Percentiles rank a stretch among this genome's conserved stretches.
phyloP scores from a whole-genome alignment of 1,140 invertebrate genomes.

The Drosophila lowei region DNA sequence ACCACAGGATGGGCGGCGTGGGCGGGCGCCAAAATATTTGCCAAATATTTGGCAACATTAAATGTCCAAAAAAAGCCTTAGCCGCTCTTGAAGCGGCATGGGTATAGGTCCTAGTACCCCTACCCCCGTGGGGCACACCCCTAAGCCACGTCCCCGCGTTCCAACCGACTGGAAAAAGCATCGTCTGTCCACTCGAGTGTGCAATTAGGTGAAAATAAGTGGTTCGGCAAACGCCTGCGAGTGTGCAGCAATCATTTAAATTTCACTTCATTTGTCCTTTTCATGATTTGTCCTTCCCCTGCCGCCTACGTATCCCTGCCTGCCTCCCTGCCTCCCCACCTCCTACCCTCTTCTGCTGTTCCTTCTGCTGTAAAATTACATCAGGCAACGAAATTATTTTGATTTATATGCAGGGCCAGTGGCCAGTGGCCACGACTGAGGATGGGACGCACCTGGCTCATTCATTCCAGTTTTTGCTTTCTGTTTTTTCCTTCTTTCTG shows the following conservation, averaged over 20 bases:
- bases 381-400: slow-evolving; percentile 77
- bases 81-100: background rate
- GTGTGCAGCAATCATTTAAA: slow-evolving; percentile 81
- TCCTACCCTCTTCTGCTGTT: too few relatives aligned
- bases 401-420: slow-evolving; percentile 73
- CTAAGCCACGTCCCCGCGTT: background rate
- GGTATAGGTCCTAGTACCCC: background rate
- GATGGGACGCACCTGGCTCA: slow-evolving; percentile 32
- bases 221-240: slow-evolving; percentile 76
- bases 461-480: slow-evolving; percentile 9
- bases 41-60: slow-evolving; percentile 47
- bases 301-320: background rate
- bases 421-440: slow-evolving; percentile 2
- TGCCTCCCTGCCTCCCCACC: background rate
- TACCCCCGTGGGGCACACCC: background rate
- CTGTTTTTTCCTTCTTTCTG: background rate
- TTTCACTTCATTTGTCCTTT: slow-evolving; percentile 81
- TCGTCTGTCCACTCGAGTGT: slow-evolving; percentile 71
- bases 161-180: slow-evolving; percentile 56
- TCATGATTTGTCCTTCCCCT: slow-evolving; percentile 51
- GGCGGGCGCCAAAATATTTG: slow-evolving; percentile 59
- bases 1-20: slow-evolving; percentile 16
- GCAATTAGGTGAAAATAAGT: slow-evolving; percentile 81
- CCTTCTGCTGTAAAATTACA: slow-evolving; percentile 56
- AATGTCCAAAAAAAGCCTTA: slow-evolving; percentile 2